Conservation (phyloP, 2,888 invertebrate genomes). For the Plebejus argus region DNA sequence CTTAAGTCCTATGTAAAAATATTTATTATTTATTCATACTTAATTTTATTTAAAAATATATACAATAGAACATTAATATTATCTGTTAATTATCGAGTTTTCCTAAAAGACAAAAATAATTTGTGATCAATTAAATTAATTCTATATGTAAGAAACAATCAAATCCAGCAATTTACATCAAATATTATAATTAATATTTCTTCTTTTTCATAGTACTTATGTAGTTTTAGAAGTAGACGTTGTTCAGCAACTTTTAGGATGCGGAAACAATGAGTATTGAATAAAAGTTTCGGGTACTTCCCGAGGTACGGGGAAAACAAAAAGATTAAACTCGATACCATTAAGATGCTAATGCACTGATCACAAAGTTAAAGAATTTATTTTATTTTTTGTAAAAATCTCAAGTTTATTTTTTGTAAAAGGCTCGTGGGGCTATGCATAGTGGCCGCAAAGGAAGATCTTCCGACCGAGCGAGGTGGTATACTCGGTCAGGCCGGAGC, state of each 20-base stretch:
- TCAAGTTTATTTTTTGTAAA: too few species aligned
- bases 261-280: slow-evolving; percentile 24
- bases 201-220: background rate
- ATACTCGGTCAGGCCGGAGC: too few species aligned
- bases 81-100: background rate
- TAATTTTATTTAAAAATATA: too few species aligned
- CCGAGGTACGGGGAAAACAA: background rate
- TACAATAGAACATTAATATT: too few species aligned
- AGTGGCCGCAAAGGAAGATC: too few species aligned
- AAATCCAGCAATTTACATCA: background rate
- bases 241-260: background rate
- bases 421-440: too few species aligned
- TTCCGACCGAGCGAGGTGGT: too few species aligned
- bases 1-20: too few species aligned
- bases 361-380: background rate
- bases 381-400: too few species aligned
- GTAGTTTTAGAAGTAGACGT: background rate
- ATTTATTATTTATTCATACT: too few species aligned
- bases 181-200: background rate
- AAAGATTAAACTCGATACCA: slow-evolving; percentile 17
- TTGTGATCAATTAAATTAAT: too few species aligned
- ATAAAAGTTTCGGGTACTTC: slow-evolving; percentile 24
- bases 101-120: background rate
- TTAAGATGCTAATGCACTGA: background rate
- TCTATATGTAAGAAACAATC: too few species aligned